Percentiles rank a stretch among this genome's conserved stretches.
These are phyloP conservation scores for Antedon mediterranea DNA, from an alignment of 53 echinoderm and acorn worm genomes.

Conservation along the genomic window DNA sequence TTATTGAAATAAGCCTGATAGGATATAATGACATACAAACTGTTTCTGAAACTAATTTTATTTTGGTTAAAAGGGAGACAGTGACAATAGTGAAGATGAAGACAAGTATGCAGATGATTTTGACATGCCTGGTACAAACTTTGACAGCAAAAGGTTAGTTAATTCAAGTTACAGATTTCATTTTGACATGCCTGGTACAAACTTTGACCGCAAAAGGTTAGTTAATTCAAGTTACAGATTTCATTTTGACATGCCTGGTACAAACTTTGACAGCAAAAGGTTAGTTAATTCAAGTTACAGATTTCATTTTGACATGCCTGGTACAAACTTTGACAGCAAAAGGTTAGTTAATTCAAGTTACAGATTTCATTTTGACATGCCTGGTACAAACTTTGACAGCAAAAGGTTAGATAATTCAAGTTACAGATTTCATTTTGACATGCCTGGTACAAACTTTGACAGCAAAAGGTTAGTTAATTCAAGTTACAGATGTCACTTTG, in stretches of 20 bases:
- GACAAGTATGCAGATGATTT: constrained; percentile 85
- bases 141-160: constrained; percentile 81
- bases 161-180: too few species aligned
- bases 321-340: constrained; percentile 96
- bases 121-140: constrained; percentile 97
- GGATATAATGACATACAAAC: too few species aligned
- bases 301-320: constrained; percentile 92
- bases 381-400: constrained; percentile 96
- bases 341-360: constrained; percentile 40
- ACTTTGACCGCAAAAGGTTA: constrained; percentile 94
- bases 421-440: too few species aligned
- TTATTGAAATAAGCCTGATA: too few species aligned
- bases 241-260: constrained; percentile 92
- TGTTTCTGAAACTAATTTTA: background rate
- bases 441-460: constrained; percentile 98
- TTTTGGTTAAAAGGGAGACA: constrained; percentile 32
- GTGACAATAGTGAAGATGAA: constrained; percentile 77
- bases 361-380: constrained; percentile 91
- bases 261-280: constrained; percentile 98
- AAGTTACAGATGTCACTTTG: constrained; percentile 70
- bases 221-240: too few species aligned
- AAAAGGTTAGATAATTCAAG: constrained; percentile 53
- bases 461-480: constrained; percentile 59
- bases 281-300: too few species aligned
- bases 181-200: too few species aligned